phyloP scores from a whole-genome alignment of 1,140 invertebrate genomes.

The Trachymyrmex cornetzi region DNA sequence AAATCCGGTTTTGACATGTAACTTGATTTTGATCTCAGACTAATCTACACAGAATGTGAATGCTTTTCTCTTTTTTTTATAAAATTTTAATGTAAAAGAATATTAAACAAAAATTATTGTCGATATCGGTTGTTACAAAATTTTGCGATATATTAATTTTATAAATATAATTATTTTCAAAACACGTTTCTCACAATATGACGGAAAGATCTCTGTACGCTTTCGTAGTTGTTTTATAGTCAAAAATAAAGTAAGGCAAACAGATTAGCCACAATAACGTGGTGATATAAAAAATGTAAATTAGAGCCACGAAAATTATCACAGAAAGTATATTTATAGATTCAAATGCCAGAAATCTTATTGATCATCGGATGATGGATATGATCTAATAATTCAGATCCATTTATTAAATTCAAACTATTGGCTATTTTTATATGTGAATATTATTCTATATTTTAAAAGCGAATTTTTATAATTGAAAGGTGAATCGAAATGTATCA shows the following conservation, averaged over 20 bases:
- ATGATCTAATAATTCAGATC: background rate
- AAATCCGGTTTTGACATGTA: slow-evolving; percentile 52
- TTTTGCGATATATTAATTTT: background rate
- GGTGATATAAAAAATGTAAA: slow-evolving; percentile 7
- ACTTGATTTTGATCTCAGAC: slow-evolving; percentile 71
- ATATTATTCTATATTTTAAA: background rate
- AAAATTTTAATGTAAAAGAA: background rate
- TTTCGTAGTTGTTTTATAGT: background rate
- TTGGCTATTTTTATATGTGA: background rate
- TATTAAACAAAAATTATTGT: background rate
- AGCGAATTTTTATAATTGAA: background rate
- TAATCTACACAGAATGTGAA: slow-evolving; percentile 59
- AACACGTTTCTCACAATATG: background rate
- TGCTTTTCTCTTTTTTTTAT: background rate
- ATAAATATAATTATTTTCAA: background rate
- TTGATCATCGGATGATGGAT: background rate
- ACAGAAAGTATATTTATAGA: background rate
- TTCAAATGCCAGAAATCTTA: background rate
- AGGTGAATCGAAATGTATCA: background rate
- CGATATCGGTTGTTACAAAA: background rate
- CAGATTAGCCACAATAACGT: background rate
- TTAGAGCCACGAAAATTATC: background rate
- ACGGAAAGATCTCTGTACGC: background rate
- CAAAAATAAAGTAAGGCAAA: background rate
- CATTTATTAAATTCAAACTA: background rate